Base-by-base conservation (phyloP, 2,888 invertebrate genomes). In the Andrena fulva region DNA sequence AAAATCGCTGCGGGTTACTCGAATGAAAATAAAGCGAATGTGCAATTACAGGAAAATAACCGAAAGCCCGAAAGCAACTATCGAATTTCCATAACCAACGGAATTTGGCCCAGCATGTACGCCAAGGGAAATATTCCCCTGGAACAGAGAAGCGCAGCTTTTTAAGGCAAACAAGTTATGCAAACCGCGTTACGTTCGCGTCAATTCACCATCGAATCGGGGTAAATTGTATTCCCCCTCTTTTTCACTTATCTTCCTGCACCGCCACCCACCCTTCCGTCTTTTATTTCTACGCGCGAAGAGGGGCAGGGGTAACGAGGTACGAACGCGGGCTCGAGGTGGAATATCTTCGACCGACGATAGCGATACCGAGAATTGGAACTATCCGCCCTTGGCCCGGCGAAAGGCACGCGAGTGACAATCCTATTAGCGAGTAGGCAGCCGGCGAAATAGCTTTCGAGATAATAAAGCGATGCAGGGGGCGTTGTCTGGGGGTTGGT, bases 341-440 rank as follows among this genome's bases (percentile, higher is more conserved):
- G 75, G 87, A 88, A 88, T 88, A 86, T 85, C 86, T 88, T 83
- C 76, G 82, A 80, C 48, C 82, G 50, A 82, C 80, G 84, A 84
- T 79, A 80, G 84, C 85, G 88, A 88, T 88, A 87, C 86, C 85
- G 75, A 73, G 87, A 88, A 88, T 88, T 87, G 87, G 85, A 88
- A 86, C 84, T 86, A 88, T 83, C 77, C 85, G 72, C 76, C 74
- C 66, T 85, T 71, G 86, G 76, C 83, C 72, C 63, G 70, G 86
- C 83, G 84, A 88, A 88, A 88, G 88, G 85, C 88, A 88, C 88
- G 85, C 88, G 88, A 88, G 88, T 88, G 88, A 88, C 88, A 88
- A 88, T 88, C 87, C 88, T 88, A 88, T 88, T 88, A 88, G 87
- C 82, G 88, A 86, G 75, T 88, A 88, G 88, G 88, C 88, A 88